A percentile compares a stretch with the other conserved stretches of the same genome.
Conservation (phyloP, 2,113 vertebrate species). For the Malaclemys terrapin region DNA sequence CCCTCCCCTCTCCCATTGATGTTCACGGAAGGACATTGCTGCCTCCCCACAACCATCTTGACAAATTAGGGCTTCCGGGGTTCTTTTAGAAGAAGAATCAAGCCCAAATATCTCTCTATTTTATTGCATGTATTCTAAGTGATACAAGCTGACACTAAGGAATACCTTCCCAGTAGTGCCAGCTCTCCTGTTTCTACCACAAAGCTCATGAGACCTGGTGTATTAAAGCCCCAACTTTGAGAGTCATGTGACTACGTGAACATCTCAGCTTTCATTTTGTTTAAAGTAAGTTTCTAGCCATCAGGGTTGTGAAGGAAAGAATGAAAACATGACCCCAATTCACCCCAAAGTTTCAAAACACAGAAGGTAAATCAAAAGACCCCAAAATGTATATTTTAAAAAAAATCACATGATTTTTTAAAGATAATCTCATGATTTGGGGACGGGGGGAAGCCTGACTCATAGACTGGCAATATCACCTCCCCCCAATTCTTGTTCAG, state of each 20-base stretch:
- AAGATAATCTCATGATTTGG: background rate
- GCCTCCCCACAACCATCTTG: background rate
- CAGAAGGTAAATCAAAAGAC: background rate
- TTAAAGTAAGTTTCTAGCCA: background rate
- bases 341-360: background rate
- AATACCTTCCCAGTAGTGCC: background rate
- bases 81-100: constrained; percentile 13
- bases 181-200: background rate
- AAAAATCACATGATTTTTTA: background rate
- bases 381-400: background rate
- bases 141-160: background rate
- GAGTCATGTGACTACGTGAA: background rate
- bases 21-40: background rate
- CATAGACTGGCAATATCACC: background rate
- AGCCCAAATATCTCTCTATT: background rate
- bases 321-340: background rate
- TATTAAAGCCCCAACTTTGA: background rate
- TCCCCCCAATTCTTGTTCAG: background rate
- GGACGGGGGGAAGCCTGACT: background rate
- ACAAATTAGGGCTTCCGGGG: background rate
- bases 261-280: background rate
- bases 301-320: background rate
- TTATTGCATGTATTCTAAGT: background rate
- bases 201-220: fast-evolving
- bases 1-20: background rate